Conservation (phyloP, 2,113 vertebrate species). For the Upupa epops region DNA sequence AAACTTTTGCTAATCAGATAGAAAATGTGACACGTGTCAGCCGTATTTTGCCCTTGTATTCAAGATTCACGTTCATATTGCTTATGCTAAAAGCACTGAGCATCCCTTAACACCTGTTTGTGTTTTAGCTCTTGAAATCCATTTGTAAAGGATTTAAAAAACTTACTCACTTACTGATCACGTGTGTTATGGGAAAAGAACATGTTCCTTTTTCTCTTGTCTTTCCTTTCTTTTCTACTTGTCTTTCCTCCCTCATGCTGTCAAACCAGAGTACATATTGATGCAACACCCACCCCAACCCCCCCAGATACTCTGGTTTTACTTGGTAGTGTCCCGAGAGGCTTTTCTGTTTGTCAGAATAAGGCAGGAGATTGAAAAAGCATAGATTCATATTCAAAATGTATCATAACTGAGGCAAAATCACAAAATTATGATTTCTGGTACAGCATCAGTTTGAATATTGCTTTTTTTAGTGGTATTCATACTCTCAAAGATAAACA, state of each 20-base stretch:
- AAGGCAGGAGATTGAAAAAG: neutral
- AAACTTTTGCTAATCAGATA: neutral
- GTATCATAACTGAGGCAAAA: neutral
- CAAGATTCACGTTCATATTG: neutral
- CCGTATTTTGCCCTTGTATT: neutral
- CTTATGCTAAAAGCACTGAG: neutral
- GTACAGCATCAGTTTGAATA: neutral
- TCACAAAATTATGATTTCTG: neutral
- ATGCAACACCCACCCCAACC: too few relatives aligned
- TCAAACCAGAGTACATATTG: neutral
- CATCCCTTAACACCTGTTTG: neutral
- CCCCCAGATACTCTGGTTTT: rapidly evolving
- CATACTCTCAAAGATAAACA: neutral
- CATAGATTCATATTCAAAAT: too few relatives aligned
- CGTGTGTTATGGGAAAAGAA: rapidly evolving
- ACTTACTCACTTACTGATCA: neutral
- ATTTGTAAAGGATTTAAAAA: neutral
- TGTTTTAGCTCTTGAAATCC: neutral
- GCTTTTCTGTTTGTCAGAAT: neutral
- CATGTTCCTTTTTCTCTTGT: neutral
- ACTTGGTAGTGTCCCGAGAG: neutral
- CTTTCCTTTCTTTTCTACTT: too few relatives aligned
- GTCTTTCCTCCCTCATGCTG: neutral
- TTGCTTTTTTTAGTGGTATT: neutral
- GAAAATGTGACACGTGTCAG: neutral